Evolutionary conservation across 37 sponge, comb jelly and placozoan genomes (phyloP), one percentile per base, ranked within the genome.

Genomic region (Hormiphora californensis): DNA sequence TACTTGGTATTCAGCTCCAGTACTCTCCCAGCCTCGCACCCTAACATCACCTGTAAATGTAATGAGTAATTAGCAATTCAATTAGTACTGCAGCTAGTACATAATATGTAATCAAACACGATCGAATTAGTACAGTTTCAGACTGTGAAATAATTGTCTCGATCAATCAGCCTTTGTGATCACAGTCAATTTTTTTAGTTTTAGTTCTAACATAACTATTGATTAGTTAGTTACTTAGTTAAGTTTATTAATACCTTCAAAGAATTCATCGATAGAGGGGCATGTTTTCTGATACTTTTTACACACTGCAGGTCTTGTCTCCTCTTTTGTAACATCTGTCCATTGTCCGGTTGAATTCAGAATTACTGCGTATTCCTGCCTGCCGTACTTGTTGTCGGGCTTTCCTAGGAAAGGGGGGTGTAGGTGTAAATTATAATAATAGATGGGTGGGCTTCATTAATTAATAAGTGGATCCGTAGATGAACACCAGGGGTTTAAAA

Each of bases 331-430:
- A 57, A 57, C 61, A 15, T 57, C 61, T 4, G 3, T 12, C 61
- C 61, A 57, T 30, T 57, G n/a, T 30, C 61, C 61, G 61, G 7
- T 57, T 5, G 7, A 5, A 4, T 57, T 4, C 3, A 4, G 7
- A 5, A 57, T 5, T 4, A 57, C 61, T 4, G 61, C n/a, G 61
- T 57, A 57, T 12, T 57, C 61, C 27, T 57, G 61, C 5, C 17
- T 30, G n/a, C 61, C 61, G 61, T 57, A 57, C 61, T 57, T 57
- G 61, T 57, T 57, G 27, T 57, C 61, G 3, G 61, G 61, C 61
- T 57, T 57, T 28, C 27, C 61, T 57, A 30, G n/a, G 61, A 15
- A n/a, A n/a, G n/a, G n/a, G n/a, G n/a, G n/a, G n/a, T n/a, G n/a
- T n/a, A n/a, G n/a, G n/a, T n/a, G n/a, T n/a, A n/a, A n/a, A n/a